phyloP scores from a whole-genome alignment of 2,888 invertebrate genomes.

The Liposcelis brunnea region DNA sequence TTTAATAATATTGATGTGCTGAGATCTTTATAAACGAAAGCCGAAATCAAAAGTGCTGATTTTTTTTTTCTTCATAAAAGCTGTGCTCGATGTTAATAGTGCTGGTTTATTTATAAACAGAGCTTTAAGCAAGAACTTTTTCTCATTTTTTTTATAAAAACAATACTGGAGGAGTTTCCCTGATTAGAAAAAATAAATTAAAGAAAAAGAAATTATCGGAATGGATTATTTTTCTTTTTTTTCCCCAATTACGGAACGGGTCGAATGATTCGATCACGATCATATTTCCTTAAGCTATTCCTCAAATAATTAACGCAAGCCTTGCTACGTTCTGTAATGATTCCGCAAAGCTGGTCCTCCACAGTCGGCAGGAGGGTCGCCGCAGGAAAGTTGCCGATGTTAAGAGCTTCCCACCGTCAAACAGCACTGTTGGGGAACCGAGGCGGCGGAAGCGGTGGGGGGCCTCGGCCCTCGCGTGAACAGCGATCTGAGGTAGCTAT shows the following conservation, averaged over 20 bases:
- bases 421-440: constrained; percentile 62
- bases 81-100: too few relatives aligned
- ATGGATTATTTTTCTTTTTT: constrained; percentile 2
- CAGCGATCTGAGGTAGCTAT: constrained; percentile 75
- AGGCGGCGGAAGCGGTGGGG: constrained; percentile 66
- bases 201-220: not conserved
- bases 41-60: too few relatives aligned
- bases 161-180: too few relatives aligned
- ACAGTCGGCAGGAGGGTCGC: constrained; percentile 36
- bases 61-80: too few relatives aligned
- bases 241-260: not conserved
- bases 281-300: not conserved
- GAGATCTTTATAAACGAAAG: too few relatives aligned
- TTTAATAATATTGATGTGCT: too few relatives aligned
- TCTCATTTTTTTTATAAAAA: too few relatives aligned
- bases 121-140: too few relatives aligned
- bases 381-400: constrained; percentile 33
- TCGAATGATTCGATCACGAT: too few relatives aligned
- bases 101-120: too few relatives aligned
- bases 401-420: constrained; percentile 60
- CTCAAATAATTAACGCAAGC: constrained; percentile 32
- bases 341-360: constrained; percentile 26
- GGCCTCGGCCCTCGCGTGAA: constrained; percentile 42
- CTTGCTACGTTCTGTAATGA: constrained; percentile 37
- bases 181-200: constrained; percentile 2